phyloP scores from a whole-genome alignment of 2,888 invertebrate genomes.

The Drosophila nigricruria region DNA sequence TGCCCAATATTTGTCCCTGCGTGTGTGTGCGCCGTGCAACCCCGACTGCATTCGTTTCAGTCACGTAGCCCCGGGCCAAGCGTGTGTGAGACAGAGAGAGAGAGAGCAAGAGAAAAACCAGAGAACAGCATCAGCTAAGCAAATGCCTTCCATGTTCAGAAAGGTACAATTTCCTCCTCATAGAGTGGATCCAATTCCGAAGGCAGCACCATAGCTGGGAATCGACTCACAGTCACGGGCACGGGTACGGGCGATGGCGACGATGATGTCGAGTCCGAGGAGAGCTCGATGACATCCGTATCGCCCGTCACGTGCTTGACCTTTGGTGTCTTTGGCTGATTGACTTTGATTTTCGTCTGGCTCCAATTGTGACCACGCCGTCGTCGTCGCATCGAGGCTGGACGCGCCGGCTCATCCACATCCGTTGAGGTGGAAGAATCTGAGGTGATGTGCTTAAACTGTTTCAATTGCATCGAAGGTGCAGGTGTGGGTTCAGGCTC shows the following conservation, averaged over 20 bases:
- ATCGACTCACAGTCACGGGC: conserved; percentile 34
- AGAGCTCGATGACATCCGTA: conserved; percentile 60
- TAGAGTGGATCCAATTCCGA: conserved; percentile 77
- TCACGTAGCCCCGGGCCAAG: conserved; percentile 56
- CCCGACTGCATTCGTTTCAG: conserved; percentile 68
- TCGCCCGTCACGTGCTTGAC: conserved; percentile 42
- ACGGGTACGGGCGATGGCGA: conserved; percentile 29
- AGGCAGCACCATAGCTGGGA: conserved; percentile 23
- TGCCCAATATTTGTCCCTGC: conserved; percentile 24
- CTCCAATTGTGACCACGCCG: conserved; percentile 23
- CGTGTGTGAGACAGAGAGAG: not conserved
- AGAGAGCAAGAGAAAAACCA: not conserved
- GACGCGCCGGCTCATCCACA: conserved; percentile 41
- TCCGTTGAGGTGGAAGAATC: conserved; percentile 69
- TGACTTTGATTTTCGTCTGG: conserved; percentile 21
- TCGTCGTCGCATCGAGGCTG: conserved; percentile 23
- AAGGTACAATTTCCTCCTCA: conserved; percentile 80
- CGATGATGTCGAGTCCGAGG: conserved; percentile 62
- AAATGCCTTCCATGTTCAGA: conserved; percentile 32
- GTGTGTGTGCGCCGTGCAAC: conserved; percentile 50
- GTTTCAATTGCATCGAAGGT: conserved; percentile 14
- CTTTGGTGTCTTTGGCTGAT: conserved; percentile 41
- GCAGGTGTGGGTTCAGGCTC: conserved; percentile 5
- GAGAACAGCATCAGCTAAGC: conserved; percentile 1
- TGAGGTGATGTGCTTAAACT: conserved; percentile 56